Conservation (phyloP, 2,797 vertebrate species). For the Sarcoramphus papa region DNA sequence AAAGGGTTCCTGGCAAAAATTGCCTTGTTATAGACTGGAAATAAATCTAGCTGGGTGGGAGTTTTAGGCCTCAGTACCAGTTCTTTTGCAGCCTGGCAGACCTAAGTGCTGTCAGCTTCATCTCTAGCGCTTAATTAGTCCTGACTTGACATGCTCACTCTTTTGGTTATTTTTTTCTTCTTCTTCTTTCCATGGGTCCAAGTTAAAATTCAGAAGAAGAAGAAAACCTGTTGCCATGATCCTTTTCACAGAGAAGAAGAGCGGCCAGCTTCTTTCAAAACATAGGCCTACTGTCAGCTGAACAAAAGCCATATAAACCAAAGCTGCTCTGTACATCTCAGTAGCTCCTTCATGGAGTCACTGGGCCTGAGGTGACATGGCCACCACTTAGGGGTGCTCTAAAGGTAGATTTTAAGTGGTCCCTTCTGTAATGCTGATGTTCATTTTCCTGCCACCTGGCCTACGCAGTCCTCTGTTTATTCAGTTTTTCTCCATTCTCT, state of each 20-base stretch:
- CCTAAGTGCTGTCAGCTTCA: neutral
- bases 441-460: neutral
- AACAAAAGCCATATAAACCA: neutral
- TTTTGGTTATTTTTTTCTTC: neutral
- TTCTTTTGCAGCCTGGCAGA: neutral
- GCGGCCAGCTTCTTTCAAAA: neutral
- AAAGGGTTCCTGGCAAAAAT: neutral
- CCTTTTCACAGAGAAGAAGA: neutral
- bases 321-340: neutral
- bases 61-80: neutral
- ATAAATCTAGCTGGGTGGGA: neutral
- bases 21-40: neutral
- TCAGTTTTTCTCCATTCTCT: neutral
- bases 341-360: neutral
- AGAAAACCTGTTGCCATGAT: neutral
- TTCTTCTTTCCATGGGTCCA: neutral
- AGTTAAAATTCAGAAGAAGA: neutral
- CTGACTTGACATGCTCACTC: neutral
- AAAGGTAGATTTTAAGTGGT: neutral
- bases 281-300: neutral
- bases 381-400: neutral
- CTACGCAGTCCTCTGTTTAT: neutral
- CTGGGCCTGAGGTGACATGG: neutral
- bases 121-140: neutral
- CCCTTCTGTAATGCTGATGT: neutral